A percentile compares a stretch with the other conserved stretches of the same genome.
Evolutionary conservation across 2,888 invertebrate genomes (phyloP).

Genomic region (Drosophila mimetica): DNA sequence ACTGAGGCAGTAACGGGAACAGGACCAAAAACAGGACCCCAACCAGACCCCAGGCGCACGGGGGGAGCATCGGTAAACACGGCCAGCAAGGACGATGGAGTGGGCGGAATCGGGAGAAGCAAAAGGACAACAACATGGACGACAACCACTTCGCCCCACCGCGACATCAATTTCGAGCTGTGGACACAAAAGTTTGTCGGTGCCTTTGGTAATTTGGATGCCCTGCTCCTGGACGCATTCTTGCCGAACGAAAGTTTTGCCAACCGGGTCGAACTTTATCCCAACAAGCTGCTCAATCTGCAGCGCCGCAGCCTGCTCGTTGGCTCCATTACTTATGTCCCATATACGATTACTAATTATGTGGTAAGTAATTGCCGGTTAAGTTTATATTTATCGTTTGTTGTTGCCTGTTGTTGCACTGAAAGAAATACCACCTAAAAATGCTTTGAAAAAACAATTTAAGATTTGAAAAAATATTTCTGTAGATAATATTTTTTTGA

Average conservation of each 20-base stretch:
- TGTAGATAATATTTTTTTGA: too few species aligned
- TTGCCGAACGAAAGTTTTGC: slow-evolving; percentile 80
- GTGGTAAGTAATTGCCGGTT: slow-evolving; percentile 82
- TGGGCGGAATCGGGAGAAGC: neutral
- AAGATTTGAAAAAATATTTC: too few species aligned
- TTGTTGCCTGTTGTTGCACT: slow-evolving; percentile 54
- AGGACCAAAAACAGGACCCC: slow-evolving; percentile 25
- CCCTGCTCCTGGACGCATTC: slow-evolving; percentile 80
- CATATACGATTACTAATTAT: slow-evolving; percentile 83
- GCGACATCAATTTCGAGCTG: slow-evolving; percentile 81
- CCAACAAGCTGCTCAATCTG: slow-evolving; percentile 83
- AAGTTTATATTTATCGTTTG: slow-evolving; percentile 79
- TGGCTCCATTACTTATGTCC: slow-evolving; percentile 83
- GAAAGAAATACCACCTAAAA: neutral
- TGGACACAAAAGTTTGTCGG: slow-evolving; percentile 84
- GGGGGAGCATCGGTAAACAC: slow-evolving; percentile 37
- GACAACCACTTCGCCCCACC: slow-evolving; percentile 48
- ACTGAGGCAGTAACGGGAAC: slow-evolving; percentile 26
- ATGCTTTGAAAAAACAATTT: too few species aligned
- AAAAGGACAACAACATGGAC: slow-evolving; percentile 1
- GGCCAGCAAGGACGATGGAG: slow-evolving; percentile 14
- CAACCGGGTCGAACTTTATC: slow-evolving; percentile 80
- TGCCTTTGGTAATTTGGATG: slow-evolving; percentile 80
- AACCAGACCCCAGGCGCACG: slow-evolving; percentile 10
- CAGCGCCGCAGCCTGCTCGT: slow-evolving; percentile 77